Evolutionary conservation across 35 echinoderm and acorn worm species (phyloP).

Genomic region (Ophioderma brevispina): DNA sequence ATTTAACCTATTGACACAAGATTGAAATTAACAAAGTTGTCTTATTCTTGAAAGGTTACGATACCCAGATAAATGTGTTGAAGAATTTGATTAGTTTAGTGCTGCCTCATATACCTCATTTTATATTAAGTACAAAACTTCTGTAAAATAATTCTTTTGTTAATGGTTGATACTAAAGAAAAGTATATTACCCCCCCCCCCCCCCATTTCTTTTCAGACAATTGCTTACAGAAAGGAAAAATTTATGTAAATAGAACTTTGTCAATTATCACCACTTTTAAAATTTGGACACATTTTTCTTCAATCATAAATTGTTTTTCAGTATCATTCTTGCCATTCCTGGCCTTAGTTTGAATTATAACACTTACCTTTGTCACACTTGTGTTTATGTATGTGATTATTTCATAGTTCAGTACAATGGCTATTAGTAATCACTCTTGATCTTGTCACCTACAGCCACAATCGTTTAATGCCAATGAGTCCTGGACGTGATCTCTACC

Average conservation of each 20-base stretch:
- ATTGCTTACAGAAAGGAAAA: no score
- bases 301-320: no score
- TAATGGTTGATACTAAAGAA: no score
- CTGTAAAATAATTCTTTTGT: no score
- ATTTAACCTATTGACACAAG: background rate
- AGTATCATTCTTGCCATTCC: background rate
- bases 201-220: no score
- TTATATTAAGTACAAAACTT: no score
- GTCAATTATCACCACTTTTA: no score
- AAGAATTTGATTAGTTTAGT: background rate
- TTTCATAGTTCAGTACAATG: background rate
- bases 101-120: background rate
- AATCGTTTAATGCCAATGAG: conserved; percentile 40
- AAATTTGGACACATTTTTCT: no score
- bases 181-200: no score
- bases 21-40: background rate
- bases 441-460: background rate
- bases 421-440: background rate
- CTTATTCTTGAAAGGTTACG: no score
- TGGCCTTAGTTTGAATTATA: background rate
- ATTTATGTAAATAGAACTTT: no score
- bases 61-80: background rate
- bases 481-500: conserved; percentile 90
- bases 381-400: background rate
- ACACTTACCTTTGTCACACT: background rate